Evolutionary conservation across 2,797 vertebrate species (phyloP).

Genomic region (Sparus aurata): DNA sequence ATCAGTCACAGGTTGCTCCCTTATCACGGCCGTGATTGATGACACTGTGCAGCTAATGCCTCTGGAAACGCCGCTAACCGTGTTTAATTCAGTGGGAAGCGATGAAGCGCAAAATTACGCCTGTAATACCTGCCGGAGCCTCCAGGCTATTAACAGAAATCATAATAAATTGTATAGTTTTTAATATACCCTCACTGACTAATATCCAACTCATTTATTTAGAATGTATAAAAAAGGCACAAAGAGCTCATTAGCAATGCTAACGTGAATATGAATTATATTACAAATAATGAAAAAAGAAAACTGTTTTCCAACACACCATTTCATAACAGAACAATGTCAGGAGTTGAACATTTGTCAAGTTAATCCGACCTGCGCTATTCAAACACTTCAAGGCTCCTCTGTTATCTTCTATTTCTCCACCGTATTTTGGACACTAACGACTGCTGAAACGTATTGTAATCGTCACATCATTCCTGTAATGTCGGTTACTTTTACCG

Average conservation of each 20-base stretch:
- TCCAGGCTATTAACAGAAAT: constrained; percentile 32
- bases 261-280: constrained; percentile 24
- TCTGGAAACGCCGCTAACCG: constrained; percentile 46
- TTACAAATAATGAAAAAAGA: constrained; percentile 19
- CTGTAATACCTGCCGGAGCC: constrained; percentile 23
- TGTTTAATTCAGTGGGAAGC: constrained; percentile 48
- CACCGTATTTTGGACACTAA: neutral
- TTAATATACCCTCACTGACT: constrained; percentile 38
- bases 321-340: constrained; percentile 1
- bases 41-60: constrained; percentile 33
- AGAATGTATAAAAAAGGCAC: constrained; percentile 35
- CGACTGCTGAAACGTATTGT: neutral
- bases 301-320: neutral
- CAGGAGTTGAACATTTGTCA: constrained; percentile 2
- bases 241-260: constrained; percentile 25
- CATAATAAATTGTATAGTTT: constrained; percentile 35
- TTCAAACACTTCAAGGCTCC: constrained; percentile 9
- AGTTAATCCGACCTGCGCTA: constrained; percentile 21
- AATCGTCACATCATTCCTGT: neutral
- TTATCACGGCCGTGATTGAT: constrained; percentile 67
- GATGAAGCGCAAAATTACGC: constrained; percentile 15
- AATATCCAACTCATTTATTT: constrained; percentile 39
- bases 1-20: constrained; percentile 37
- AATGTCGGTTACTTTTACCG: neutral
- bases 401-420: neutral